These are phyloP conservation scores for Macrochelys suwanniensis DNA, from an alignment of 2,797 vertebrate species.

Conservation along the genomic window DNA sequence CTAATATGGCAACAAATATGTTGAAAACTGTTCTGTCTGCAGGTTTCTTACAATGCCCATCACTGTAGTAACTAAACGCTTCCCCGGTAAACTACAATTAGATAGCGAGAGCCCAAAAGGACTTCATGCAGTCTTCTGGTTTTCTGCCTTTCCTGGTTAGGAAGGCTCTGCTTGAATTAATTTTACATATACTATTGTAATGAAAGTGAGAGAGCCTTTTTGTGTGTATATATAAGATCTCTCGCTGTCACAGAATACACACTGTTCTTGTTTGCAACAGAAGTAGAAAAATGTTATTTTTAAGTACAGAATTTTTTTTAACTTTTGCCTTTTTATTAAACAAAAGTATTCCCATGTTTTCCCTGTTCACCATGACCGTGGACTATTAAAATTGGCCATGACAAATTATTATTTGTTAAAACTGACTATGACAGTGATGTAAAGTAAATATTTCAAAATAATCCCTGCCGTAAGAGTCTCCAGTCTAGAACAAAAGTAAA, in stretches of 20 bases:
- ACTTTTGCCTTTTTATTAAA: neutral
- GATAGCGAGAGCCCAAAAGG: neutral
- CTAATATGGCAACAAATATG: neutral
- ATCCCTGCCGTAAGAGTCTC: neutral
- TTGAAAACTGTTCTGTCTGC: neutral
- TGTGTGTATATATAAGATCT: neutral
- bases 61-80: neutral
- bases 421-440: neutral
- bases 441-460: neutral
- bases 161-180: constrained; percentile 13
- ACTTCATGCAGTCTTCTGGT: neutral
- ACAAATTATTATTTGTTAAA: neutral
- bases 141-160: constrained; percentile 12
- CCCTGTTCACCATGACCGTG: neutral
- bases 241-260: neutral
- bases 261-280: neutral
- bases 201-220: neutral
- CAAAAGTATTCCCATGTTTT: neutral
- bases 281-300: neutral
- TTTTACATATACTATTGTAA: constrained; percentile 40
- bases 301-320: neutral
- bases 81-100: neutral
- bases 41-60: neutral
- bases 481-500: neutral
- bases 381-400: neutral